These are phyloP conservation scores for Ophion costatus DNA, from an alignment of 2,888 invertebrate species.

Conservation along the genomic window DNA sequence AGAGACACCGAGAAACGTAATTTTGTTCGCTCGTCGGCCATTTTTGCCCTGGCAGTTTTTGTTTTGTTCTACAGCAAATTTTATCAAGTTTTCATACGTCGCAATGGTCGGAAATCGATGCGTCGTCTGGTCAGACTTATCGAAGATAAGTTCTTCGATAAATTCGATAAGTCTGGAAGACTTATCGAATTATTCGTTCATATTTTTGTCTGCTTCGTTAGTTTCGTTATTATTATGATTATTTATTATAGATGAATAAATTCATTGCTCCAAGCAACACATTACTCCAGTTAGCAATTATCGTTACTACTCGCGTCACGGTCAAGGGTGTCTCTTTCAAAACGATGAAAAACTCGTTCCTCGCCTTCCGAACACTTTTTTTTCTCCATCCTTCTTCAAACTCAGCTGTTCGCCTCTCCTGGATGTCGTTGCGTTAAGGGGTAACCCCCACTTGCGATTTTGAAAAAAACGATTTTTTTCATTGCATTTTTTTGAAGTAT, in stretches of 20 bases:
- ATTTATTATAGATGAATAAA: neutral
- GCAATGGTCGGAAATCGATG: too few species aligned
- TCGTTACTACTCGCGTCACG: neutral
- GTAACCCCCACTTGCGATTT: too few species aligned
- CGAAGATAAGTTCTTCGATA: too few species aligned
- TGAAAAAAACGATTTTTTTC: too few species aligned
- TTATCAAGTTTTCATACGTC: too few species aligned
- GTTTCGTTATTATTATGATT: neutral
- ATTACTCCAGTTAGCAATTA: too few species aligned
- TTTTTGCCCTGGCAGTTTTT: neutral
- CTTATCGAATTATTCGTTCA: neutral
- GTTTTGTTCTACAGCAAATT: neutral
- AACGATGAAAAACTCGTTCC: conserved; percentile 37
- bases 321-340: conserved; percentile 3
- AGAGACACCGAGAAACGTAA: neutral
- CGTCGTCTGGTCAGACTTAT: neutral
- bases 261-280: too few species aligned
- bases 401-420: neutral
- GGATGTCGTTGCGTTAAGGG: conserved; percentile 49
- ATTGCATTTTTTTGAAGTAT: too few species aligned
- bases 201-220: neutral
- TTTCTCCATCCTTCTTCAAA: too few species aligned
- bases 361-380: conserved; percentile 36
- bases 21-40: neutral
- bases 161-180: too few species aligned